A percentile compares a stretch with the other conserved stretches of the same genome.
Evolutionary conservation across 64 coral and sea anemone species (phyloP).

Genomic region (Dendrophyllia cribrosa): DNA sequence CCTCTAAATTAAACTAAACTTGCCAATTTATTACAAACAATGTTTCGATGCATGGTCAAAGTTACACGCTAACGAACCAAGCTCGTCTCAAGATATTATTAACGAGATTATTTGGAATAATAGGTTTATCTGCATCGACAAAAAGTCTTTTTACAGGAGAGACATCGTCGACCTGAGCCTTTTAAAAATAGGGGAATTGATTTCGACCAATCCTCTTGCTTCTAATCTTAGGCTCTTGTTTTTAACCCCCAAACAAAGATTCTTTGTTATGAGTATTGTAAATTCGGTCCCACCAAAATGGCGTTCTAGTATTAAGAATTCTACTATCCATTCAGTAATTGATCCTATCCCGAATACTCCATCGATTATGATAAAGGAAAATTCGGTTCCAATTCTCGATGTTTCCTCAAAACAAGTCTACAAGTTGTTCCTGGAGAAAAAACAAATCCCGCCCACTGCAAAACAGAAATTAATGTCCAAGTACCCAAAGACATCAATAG

Average conservation of each 20-base stretch:
- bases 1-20: slow-evolving; percentile 6
- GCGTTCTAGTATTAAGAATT: neutral
- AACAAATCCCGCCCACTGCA: slow-evolving; percentile 8
- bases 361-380: neutral
- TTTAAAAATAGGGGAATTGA: neutral
- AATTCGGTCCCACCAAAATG: neutral
- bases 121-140: neutral
- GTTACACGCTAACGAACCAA: neutral
- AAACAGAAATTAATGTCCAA: slow-evolving; percentile 6
- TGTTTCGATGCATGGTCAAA: slow-evolving; percentile 28
- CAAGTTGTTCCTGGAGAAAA: neutral
- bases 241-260: neutral
- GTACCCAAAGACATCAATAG: neutral
- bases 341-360: neutral
- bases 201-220: neutral
- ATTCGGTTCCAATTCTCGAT: neutral
- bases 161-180: neutral
- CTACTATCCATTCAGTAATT: neutral
- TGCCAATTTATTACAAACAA: slow-evolving; percentile 31
- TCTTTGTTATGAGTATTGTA: neutral
- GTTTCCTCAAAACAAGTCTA: neutral
- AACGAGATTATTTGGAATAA: too few relatives aligned
- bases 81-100: too few relatives aligned
- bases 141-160: neutral
- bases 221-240: too few relatives aligned